Percentiles rank a stretch among this genome's conserved stretches.
These are phyloP conservation scores for Heptranchias perlo DNA, from an alignment of 2,113 vertebrate species.

Conservation along the genomic window DNA sequence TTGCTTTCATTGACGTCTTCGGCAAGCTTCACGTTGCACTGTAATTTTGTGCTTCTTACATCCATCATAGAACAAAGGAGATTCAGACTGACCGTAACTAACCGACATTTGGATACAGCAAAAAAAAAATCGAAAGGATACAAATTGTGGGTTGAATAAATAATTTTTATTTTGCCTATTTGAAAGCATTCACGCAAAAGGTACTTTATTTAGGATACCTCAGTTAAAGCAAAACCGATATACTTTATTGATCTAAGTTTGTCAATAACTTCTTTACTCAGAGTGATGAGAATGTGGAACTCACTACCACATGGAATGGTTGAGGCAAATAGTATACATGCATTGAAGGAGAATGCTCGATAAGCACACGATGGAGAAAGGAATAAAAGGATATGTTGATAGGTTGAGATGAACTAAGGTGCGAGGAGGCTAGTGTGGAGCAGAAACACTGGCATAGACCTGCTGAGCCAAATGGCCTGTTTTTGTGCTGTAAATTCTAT, in stretches of 20 bases:
- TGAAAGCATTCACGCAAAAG: neutral
- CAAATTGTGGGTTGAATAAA: neutral
- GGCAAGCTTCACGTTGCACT: neutral
- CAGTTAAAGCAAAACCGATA: neutral
- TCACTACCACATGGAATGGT: neutral
- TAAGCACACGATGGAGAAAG: neutral
- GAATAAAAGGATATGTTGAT: neutral
- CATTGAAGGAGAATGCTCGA: neutral
- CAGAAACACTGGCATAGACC: too few relatives aligned
- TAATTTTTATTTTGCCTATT: neutral
- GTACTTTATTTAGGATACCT: neutral
- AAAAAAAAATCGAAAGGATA: neutral
- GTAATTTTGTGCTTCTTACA: neutral
- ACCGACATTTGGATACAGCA: neutral
- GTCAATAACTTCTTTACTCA: neutral
- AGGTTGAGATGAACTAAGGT: too few relatives aligned
- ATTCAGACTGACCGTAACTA: neutral
- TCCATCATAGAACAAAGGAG: neutral
- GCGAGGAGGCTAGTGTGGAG: too few relatives aligned
- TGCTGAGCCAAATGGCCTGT: neutral
- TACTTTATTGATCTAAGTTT: neutral
- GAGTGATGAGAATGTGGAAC: too few relatives aligned
- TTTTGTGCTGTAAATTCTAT: neutral
- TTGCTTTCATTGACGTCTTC: neutral
- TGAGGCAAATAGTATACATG: neutral